phyloP scores from a whole-genome alignment of 1,140 invertebrate species.

The Drosophila paulistorum region DNA sequence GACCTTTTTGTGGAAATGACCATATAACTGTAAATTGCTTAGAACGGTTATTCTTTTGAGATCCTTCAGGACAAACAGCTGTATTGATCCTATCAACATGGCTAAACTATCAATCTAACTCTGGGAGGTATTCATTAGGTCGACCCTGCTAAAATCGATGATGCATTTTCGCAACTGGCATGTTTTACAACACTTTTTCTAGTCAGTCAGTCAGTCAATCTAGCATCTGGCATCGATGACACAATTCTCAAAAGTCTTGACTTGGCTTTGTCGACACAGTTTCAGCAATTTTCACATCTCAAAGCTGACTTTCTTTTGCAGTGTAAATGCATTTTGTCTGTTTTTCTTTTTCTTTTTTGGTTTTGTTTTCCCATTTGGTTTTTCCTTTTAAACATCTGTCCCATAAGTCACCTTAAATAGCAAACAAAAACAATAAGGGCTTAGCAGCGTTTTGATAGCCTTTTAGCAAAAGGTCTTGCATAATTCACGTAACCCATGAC shows the following conservation, averaged over 20 bases:
- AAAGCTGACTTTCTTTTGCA: conserved; percentile 49
- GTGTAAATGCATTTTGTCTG: not conserved
- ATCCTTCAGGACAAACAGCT: no score
- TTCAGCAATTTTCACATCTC: conserved; percentile 61
- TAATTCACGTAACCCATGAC: conserved; percentile 1
- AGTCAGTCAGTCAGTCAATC: conserved; percentile 34
- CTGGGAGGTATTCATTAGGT: not conserved
- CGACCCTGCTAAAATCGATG: not conserved
- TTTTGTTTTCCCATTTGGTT: not conserved
- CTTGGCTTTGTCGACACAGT: conserved; percentile 45
- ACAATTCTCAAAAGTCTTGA: conserved; percentile 44
- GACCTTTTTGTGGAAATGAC: no score
- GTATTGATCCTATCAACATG: no score
- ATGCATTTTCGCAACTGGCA: not conserved
- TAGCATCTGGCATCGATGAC: conserved; percentile 53
- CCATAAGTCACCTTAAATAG: conserved; percentile 14
- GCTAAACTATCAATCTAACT: no score
- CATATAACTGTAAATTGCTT: no score
- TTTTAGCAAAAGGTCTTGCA: conserved; percentile 12
- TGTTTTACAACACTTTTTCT: conserved; percentile 53
- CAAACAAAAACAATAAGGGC: not conserved
- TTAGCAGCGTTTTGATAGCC: conserved; percentile 2
- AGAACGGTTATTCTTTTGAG: no score
- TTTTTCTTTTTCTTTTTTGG: not conserved
- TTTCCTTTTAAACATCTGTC: conserved; percentile 8